Base-by-base conservation (phyloP, 1,140 invertebrate genomes). In the Monochamus saltuarius region DNA sequence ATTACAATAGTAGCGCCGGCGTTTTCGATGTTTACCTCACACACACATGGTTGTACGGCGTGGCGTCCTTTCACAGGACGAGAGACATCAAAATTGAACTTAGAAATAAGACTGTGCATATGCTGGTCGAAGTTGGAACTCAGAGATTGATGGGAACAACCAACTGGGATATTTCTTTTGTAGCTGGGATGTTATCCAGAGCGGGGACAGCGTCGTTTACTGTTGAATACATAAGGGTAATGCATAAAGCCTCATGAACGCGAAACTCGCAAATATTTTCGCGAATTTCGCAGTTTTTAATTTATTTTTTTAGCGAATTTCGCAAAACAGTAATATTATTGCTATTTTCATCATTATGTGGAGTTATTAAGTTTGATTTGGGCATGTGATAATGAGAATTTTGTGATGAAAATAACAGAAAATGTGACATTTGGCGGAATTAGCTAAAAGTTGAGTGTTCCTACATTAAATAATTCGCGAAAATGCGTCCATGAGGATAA, bases 11-110 rank as follows among this genome's bases (percentile, higher is more conserved):
- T 47, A 85, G 80, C 1, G 81, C 84, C 52, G 88, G 89, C 10
- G 74, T 91, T 42, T 85, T 90, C 42, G 83, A 81, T 16, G 75
- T 89, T 0, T 80, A 84, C n/a, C 78, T 90, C 19, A 77, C 81
- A 0, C 80, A 91, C 50, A 92, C 89, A 0, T 90, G 87, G 85
- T 70, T 92, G n/a, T 85, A 80, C 34, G 91, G 91, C 4, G 73
- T 91, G 50, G 87, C 89, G 0, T 89, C 88, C 17, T 89, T 94
- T 71, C 89, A 93, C 75, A 80, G 67, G 49, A 69, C 64, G 10
- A 90, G 90, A 3, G 87, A 93, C 71, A 85, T 93, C 7, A 85
- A 83, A 0, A 78, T 91, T 1, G 81, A 79, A 61, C 82, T 92
- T 77, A 81, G 85, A 67, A 89, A 93, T 65, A 85, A 87, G 56